A percentile compares a stretch with the other conserved stretches of the same genome.
These are phyloP conservation scores for Hirtodrosophila duncani DNA, from an alignment of 2,888 invertebrate species.

Conservation along the genomic window DNA sequence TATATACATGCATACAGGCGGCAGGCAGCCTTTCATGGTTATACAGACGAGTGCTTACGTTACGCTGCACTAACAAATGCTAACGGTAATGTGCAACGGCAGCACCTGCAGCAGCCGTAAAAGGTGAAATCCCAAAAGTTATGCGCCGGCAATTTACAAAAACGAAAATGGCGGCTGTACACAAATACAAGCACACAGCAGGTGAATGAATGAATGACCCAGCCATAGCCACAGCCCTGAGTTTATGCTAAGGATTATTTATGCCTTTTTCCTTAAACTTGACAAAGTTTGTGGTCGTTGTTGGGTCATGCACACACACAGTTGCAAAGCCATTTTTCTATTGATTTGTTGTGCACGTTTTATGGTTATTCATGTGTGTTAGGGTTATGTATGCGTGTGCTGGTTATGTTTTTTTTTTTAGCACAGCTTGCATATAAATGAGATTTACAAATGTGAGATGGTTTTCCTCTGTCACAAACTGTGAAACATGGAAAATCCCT, in stretches of 20 bases:
- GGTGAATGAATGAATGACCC: too few relatives aligned
- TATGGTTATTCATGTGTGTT: too few relatives aligned
- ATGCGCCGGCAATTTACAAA: neutral
- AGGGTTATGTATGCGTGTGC: too few relatives aligned
- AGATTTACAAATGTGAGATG: too few relatives aligned
- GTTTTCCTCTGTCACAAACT: too few relatives aligned
- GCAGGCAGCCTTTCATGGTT: slow-evolving; percentile 42
- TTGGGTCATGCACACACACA: too few relatives aligned
- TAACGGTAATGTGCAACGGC: slow-evolving; percentile 22
- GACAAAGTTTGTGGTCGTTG: slow-evolving; percentile 47
- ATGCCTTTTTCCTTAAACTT: slow-evolving; percentile 55
- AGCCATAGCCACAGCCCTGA: too few relatives aligned
- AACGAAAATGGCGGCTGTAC: slow-evolving; percentile 1
- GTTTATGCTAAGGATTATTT: slow-evolving; percentile 45
- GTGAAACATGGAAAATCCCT: too few relatives aligned
- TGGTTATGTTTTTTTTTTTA: too few relatives aligned
- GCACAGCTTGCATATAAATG: too few relatives aligned
- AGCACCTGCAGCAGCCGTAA: slow-evolving; percentile 1
- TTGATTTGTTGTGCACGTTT: too few relatives aligned
- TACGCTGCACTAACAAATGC: slow-evolving; percentile 13
- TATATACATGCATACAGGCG: neutral
- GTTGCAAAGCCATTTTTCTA: too few relatives aligned
- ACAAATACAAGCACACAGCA: neutral
- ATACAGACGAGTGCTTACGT: slow-evolving; percentile 6
- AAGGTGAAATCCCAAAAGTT: slow-evolving; percentile 10